Evolutionary conservation across 2,797 vertebrate genomes (phyloP).

Genomic region (Epinephelus coioides): DNA sequence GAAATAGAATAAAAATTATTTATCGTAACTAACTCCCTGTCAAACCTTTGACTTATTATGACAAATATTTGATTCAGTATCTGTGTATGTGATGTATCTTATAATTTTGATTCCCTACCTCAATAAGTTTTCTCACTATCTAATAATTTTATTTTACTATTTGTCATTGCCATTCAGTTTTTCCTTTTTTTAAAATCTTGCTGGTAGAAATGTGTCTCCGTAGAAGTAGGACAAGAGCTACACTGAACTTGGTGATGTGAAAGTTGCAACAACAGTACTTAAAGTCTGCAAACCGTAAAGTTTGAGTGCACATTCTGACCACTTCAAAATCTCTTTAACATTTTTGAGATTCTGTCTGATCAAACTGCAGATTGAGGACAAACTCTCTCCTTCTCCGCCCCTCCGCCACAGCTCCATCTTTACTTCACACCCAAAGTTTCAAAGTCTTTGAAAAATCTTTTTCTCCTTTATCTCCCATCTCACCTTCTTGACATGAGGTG

Average conservation of each 20-base stretch:
- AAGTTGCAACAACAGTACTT: background rate
- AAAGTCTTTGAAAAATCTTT: background rate
- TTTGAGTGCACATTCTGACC: constrained; percentile 18
- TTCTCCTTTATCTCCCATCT: background rate
- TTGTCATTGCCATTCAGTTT: background rate
- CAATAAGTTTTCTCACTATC: background rate
- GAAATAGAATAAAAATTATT: background rate
- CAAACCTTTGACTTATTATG: background rate
- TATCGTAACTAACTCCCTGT: background rate
- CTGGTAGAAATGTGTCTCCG: background rate
- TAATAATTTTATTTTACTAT: background rate
- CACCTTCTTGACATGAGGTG: constrained; percentile 1
- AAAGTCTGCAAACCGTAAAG: background rate
- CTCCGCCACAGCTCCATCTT: background rate
- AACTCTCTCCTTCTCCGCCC: background rate
- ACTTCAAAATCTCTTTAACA: background rate
- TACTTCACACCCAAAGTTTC: background rate
- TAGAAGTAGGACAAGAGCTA: background rate
- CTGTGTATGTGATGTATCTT: background rate
- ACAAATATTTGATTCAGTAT: background rate
- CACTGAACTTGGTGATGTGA: background rate
- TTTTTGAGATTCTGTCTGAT: constrained; percentile 20
- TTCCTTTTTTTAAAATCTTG: background rate
- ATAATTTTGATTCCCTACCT: background rate
- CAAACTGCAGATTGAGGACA: constrained; percentile 8